phyloP scores from a whole-genome alignment of 1,140 invertebrate genomes.

The Andricus grossulariae region DNA sequence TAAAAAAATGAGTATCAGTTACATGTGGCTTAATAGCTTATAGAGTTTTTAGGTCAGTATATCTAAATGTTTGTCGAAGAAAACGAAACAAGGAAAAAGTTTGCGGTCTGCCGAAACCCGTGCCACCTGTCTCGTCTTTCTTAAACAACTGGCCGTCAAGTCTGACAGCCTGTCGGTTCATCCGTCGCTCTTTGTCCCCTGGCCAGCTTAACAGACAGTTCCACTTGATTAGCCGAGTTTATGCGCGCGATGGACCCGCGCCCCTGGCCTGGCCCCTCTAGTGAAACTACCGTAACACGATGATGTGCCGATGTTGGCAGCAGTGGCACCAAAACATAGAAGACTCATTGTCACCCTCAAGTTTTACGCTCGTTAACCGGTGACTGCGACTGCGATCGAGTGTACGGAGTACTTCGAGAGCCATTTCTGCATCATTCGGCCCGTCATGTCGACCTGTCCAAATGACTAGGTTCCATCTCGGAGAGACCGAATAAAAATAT shows the following conservation, averaged over 20 bases:
- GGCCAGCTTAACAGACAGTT: slow-evolving; percentile 64
- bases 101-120: slow-evolving; percentile 33
- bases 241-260: slow-evolving; percentile 63
- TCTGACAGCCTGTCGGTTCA: slow-evolving; percentile 45
- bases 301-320: slow-evolving; percentile 17
- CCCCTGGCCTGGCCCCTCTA: slow-evolving; percentile 42
- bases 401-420: neutral
- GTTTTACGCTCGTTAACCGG: slow-evolving; percentile 61
- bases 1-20: slow-evolving; percentile 24
- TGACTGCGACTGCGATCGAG: slow-evolving; percentile 36
- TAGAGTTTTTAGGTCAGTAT: neutral
- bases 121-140: slow-evolving; percentile 62
- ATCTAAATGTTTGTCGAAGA: slow-evolving; percentile 18
- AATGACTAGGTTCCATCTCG: too few relatives aligned
- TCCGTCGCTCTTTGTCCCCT: slow-evolving; percentile 53
- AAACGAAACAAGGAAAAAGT: slow-evolving; percentile 12
- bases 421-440: neutral
- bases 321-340: slow-evolving; percentile 31
- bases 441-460: neutral
- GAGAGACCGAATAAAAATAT: too few relatives aligned
- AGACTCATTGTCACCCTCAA: slow-evolving; percentile 50
- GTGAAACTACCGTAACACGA: slow-evolving; percentile 40
- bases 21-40: neutral
- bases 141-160: slow-evolving; percentile 51
- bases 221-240: slow-evolving; percentile 73